Evolutionary conservation across 1,140 invertebrate species (phyloP).

Genomic region (roundworm (Caenorhabditis elegans)): WBcel235 BX284604.4:2387501-2388000

Average conservation of each 20-base stretch:
- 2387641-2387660: background rate
- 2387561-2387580: too few species aligned
- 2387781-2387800: slow-evolving; percentile 30
- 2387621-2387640: background rate
- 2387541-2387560: too few species aligned
- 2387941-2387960: background rate
- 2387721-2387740: slow-evolving; percentile 37
- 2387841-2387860: slow-evolving; percentile 34
- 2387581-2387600: too few species aligned
- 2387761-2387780: slow-evolving; percentile 37
- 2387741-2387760: slow-evolving; percentile 36
- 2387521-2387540: too few species aligned
- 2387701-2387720: slow-evolving; percentile 25
- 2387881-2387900: slow-evolving; percentile 18
- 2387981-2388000: too few species aligned
- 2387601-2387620: background rate
- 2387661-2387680: background rate
- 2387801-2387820: slow-evolving; percentile 32
- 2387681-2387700: background rate
- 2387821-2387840: slow-evolving; percentile 10
- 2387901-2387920: slow-evolving; percentile 17
- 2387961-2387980: too few species aligned
- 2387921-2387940: background rate
- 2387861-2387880: slow-evolving; percentile 32
- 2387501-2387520: too few species aligned